A percentile compares a stretch with the other conserved stretches of the same genome.
phyloP scores from a whole-genome alignment of 2,888 invertebrate genomes.

The Strigamia maritima region DNA sequence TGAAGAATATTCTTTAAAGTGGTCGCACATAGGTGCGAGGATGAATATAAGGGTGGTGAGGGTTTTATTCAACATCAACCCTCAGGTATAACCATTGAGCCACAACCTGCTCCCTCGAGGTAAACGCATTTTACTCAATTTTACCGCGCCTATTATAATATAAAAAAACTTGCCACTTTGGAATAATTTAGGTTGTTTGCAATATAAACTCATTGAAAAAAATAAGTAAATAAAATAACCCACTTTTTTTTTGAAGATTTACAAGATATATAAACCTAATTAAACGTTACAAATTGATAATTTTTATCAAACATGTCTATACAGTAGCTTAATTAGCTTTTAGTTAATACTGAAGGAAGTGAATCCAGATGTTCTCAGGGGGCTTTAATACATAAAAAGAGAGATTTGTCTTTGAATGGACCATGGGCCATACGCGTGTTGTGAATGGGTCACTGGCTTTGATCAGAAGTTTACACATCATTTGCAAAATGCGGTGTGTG shows the following conservation, averaged over 20 bases:
- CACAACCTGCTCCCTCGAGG: background rate
- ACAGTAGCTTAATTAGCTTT: too few species aligned
- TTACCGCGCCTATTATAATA: slow-evolving; percentile 15
- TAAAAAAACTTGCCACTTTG: background rate
- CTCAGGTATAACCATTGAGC: slow-evolving; percentile 20
- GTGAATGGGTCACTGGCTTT: background rate
- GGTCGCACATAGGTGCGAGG: background rate
- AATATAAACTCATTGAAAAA: background rate
- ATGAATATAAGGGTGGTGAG: background rate
- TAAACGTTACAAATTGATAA: too few species aligned
- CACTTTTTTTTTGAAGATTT: background rate
- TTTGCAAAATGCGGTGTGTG: slow-evolving; percentile 7
- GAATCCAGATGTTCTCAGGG: background rate
- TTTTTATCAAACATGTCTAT: too few species aligned
- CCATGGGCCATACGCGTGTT: slow-evolving; percentile 6
- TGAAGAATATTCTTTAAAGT: background rate
- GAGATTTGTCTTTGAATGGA: slow-evolving; percentile 2
- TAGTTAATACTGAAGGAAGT: background rate
- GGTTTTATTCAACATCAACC: slow-evolving; percentile 10
- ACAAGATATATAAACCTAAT: background rate
- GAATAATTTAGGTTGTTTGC: background rate
- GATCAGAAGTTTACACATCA: slow-evolving; percentile 15
- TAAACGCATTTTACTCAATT: background rate
- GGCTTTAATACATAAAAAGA: background rate
- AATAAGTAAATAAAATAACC: background rate